phyloP scores from a whole-genome alignment of 2,113 vertebrate species.

The Poeciliopsis prolifica region DNA sequence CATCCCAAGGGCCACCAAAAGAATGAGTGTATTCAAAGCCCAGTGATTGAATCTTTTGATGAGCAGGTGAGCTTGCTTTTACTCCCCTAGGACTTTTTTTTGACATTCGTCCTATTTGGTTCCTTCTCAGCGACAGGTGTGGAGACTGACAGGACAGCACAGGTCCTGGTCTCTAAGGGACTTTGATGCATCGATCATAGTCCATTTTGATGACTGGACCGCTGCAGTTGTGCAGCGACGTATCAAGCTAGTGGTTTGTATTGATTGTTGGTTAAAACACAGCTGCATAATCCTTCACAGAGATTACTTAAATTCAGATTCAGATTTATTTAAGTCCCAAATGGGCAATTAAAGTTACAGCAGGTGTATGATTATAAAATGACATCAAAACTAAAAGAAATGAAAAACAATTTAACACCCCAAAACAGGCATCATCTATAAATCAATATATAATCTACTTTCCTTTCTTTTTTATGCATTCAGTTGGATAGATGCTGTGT shows the following conservation, averaged over 20 bases:
- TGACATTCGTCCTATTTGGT: conserved; percentile 85
- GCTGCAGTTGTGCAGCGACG: conserved; percentile 76
- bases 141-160: conserved; percentile 87
- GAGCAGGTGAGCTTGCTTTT: conserved; percentile 84
- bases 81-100: conserved; percentile 82
- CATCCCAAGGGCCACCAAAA: conserved; percentile 76
- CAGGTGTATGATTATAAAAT: neutral
- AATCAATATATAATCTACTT: no score
- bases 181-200: conserved; percentile 87
- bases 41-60: conserved; percentile 94
- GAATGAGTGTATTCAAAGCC: conserved; percentile 68
- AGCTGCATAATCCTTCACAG: conserved; percentile 52
- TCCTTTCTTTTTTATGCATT: neutral
- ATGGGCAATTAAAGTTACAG: neutral
- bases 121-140: conserved; percentile 83
- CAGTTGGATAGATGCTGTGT: neutral
- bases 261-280: conserved; percentile 39
- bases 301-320: no score
- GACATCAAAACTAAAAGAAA: neutral
- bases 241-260: conserved; percentile 12
- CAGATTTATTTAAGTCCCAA: no score
- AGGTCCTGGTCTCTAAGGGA: conserved; percentile 83
- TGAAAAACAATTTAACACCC: neutral
- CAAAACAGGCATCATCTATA: no score
- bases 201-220: conserved; percentile 84